Evolutionary conservation across 1,140 invertebrate species (phyloP).

Genomic region (Goniozus legneri): DNA sequence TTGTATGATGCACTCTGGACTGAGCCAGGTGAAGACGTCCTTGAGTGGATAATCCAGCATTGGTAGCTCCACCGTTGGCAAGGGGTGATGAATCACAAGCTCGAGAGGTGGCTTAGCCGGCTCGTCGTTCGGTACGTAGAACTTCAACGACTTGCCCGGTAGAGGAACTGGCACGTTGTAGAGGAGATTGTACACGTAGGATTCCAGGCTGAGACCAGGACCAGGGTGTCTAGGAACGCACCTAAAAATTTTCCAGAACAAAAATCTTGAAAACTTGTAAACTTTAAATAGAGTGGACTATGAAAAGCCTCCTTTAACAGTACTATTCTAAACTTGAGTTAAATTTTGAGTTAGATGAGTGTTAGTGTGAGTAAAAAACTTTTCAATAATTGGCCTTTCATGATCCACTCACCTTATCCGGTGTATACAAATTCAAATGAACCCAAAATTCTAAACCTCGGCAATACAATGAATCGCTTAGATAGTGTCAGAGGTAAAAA

Average conservation of each 20-base stretch:
- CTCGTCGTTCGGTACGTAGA: conserved; percentile 73
- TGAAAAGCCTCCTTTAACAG: too few relatives aligned
- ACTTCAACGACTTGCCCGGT: conserved; percentile 80
- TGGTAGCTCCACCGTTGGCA: conserved; percentile 76
- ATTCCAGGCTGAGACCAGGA: conserved; percentile 77
- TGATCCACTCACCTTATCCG: too few relatives aligned
- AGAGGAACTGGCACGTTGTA: conserved; percentile 90
- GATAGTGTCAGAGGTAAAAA: too few relatives aligned
- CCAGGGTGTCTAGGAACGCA: conserved; percentile 71
- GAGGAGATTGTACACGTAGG: conserved; percentile 91
- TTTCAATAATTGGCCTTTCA: too few relatives aligned
- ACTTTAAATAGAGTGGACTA: too few relatives aligned
- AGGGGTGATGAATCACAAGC: conserved; percentile 70
- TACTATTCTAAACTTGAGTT: too few relatives aligned
- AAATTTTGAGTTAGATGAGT: too few relatives aligned
- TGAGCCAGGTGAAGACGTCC: conserved; percentile 82
- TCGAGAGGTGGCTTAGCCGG: conserved; percentile 68
- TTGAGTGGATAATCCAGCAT: conserved; percentile 90
- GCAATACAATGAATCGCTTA: too few relatives aligned
- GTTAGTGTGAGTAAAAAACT: too few relatives aligned
- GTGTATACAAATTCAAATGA: too few relatives aligned
- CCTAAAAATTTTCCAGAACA: conserved; percentile 55
- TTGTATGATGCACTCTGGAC: conserved; percentile 86
- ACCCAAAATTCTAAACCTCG: too few relatives aligned
- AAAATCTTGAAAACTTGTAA: background rate